A percentile compares a stretch with the other conserved stretches of the same genome.
Evolutionary conservation across 2,888 invertebrate species (phyloP).

Genomic region (Panorpa germanica): DNA sequence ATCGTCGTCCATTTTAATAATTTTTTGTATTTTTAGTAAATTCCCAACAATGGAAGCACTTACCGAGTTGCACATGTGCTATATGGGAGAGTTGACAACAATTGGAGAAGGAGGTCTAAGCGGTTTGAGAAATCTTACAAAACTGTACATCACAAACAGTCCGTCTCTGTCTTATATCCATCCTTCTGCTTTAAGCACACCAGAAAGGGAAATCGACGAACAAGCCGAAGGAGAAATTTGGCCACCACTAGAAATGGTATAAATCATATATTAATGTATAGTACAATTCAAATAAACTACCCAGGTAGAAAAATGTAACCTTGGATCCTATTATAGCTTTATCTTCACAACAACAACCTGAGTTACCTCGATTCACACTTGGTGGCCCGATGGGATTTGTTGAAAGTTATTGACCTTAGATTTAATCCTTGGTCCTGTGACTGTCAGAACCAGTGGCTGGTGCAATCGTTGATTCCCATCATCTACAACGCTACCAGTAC

Average conservation of each 20-base stretch:
- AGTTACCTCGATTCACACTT: constrained; percentile 42
- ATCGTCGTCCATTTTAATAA: constrained; percentile 3
- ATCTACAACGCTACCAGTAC: constrained; percentile 26
- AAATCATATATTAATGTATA: constrained; percentile 8
- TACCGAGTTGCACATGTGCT: constrained; percentile 43
- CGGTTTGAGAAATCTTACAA: constrained; percentile 31
- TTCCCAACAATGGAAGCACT: constrained; percentile 44
- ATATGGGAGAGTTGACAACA: constrained; percentile 36
- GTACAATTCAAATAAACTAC: constrained; percentile 7
- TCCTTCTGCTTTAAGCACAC: constrained; percentile 33
- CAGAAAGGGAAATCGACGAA: constrained; percentile 26
- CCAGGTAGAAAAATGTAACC: constrained; percentile 3
- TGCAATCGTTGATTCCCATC: constrained; percentile 37
- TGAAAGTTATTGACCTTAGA: constrained; percentile 44
- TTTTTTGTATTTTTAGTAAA: constrained; percentile 25
- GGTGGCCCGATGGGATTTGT: constrained; percentile 46
- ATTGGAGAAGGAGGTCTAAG: constrained; percentile 37
- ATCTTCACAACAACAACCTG: constrained; percentile 53
- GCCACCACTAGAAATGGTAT: constrained; percentile 44
- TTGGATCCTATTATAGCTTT: constrained; percentile 30
- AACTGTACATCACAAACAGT: constrained; percentile 43
- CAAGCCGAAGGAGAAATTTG: constrained; percentile 32
- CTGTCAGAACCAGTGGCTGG: constrained; percentile 60
- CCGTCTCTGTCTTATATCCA: constrained; percentile 36
- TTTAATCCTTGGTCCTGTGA: constrained; percentile 65